Base-by-base conservation (phyloP, 2,113 vertebrate species). In the Gracilinanus agilis region DNA sequence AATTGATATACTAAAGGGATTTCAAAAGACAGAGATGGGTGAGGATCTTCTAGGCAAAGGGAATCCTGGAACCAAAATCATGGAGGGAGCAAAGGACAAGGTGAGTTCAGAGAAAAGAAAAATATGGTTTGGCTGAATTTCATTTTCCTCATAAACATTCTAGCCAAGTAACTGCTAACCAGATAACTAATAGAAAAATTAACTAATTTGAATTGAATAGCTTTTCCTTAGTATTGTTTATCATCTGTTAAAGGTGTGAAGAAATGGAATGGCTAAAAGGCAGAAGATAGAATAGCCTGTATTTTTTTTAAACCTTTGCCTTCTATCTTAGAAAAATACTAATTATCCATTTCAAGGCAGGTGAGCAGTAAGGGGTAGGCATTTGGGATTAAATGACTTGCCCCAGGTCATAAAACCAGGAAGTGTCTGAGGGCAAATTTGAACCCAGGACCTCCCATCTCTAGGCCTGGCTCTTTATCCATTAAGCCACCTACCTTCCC, bases 151-250 rank as follows among this genome's bases (percentile, higher is more conserved):
- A 67, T 67, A 34, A 34, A n/a, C 29, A 67, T n/a, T 67, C 61
- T 67, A 67, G 12, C 12, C 61, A 67, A n/a, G 29, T 67, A 67
- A 67, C 29, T n/a, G 61, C 34, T 67, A 67, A 67, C 61, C 61
- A 67, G 61, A 67, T n/a, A n/a, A 67, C 13, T 67, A 67, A 29
- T 67, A 67, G 34, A 67, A n/a, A 67, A 58, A 58, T n/a, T 55
- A 11, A 9, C 24, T 53, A 44, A 53, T 34, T 19, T 94, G 55
- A 90, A 83, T 92, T 95, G 90, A 89, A 25, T 56, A 54, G 92
- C 53, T 8, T 24, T 24, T 2, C 34, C 90, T 55, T 9, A 34
- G 25, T 56, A 12, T 12, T 3, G 23, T 24, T 90, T 16, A 75
- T n/a, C 61, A 75, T 92, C 58, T 88, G 56, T 61, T 53, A 90